Conservation (phyloP, 2,113 vertebrate genomes). For the Archilochus colubris region DNA sequence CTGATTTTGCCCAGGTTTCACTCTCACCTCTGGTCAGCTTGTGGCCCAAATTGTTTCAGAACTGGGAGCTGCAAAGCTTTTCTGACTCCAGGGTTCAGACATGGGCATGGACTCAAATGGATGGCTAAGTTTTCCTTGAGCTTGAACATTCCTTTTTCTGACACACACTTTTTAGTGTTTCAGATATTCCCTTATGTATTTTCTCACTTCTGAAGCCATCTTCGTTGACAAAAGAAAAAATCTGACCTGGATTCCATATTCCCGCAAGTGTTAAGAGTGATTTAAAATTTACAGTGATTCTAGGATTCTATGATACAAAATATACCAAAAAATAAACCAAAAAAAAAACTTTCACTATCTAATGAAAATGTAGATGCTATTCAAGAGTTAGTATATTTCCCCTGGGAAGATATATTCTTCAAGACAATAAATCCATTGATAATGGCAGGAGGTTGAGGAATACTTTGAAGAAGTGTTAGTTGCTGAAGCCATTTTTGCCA, state of each 20-base stretch:
- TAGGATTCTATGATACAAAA: background rate
- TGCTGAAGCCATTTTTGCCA: background rate
- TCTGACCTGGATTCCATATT: background rate
- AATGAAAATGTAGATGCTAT: background rate
- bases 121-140: background rate
- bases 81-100: background rate
- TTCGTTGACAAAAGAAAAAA: background rate
- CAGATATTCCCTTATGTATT: background rate
- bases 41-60: rapidly evolving
- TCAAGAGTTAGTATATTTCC: background rate
- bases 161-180: background rate
- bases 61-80: background rate
- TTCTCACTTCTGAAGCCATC: background rate
- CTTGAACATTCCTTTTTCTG: background rate
- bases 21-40: background rate
- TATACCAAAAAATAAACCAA: background rate
- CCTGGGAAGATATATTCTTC: background rate
- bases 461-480: background rate
- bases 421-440: background rate
- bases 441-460: background rate
- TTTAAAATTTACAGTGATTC: background rate
- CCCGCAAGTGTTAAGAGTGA: background rate
- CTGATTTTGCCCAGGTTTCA: background rate
- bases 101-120: rapidly evolving
- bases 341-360: no score